Evolutionary conservation across 2,888 invertebrate genomes (phyloP).

Genomic region (Trilocha varians): DNA sequence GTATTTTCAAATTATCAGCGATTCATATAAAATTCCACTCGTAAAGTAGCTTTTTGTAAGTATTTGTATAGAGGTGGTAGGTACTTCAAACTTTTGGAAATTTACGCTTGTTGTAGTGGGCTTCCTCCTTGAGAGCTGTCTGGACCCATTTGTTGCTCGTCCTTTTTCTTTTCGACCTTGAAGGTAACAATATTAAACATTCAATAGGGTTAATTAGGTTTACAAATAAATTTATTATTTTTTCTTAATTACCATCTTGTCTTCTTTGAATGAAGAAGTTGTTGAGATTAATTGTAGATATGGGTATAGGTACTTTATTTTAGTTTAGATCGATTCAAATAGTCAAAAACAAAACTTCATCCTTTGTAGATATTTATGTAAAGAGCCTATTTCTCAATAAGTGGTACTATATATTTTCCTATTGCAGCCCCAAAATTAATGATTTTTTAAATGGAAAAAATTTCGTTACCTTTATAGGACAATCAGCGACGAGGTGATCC

Average conservation of each 20-base stretch:
- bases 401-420: no score
- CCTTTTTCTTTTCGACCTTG: conserved; percentile 57
- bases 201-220: conserved; percentile 3
- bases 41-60: conserved; percentile 6
- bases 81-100: conserved; percentile 5
- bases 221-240: no score
- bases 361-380: no score
- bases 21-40: conserved; percentile 11
- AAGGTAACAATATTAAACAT: neutral
- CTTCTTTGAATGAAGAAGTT: no score
- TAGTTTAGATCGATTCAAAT: no score
- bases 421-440: no score
- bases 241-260: no score
- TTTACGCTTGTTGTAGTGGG: conserved; percentile 42
- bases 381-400: no score
- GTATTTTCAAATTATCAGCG: conserved; percentile 7
- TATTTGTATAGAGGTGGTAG: conserved; percentile 7
- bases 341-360: no score
- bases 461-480: conserved; percentile 75
- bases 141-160: conserved; percentile 52
- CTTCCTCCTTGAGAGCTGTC: conserved; percentile 51
- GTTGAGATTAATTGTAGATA: no score
- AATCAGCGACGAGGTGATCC: conserved; percentile 91
- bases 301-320: no score
- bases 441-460: neutral